Base-by-base conservation (phyloP, 1,140 invertebrate species). In the Elymnias hypermnestra region DNA sequence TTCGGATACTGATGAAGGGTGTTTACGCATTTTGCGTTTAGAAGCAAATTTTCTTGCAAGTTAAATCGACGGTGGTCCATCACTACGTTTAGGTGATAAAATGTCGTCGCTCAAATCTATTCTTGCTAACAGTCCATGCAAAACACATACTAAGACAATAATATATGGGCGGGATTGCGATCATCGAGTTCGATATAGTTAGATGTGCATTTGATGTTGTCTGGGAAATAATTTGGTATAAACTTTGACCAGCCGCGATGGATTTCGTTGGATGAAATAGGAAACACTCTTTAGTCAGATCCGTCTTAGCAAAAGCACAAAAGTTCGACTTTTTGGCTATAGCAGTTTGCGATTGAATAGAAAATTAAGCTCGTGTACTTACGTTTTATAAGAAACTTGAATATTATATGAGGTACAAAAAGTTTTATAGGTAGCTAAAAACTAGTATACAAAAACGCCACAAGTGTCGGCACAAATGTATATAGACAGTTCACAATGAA, bases 401-500 rank as follows among this genome's bases (percentile, higher is more conserved):
- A 61, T 63, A 59, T 64, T 57, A 69, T 66, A 73, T 70, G 68
- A 72, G 46, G 66, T 52, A 59, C 62, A 74, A 47, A 74, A 71
- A 63, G 39, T 69, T 60, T 39, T 50, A 64, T 70, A 74, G 66
- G n/a, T n/a, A n/a, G n/a, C n/a, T 70, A 72, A 56, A 49, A 71
- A 72, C 73, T 79, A 83, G 74, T 70, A 57, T 66, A 73, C 56
- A 77, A 53, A 75, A 57, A 81, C 74, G 66, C 57, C 79, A 83
- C 79, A 81, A 68, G 70, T 78, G 73, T 71, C 69, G 52, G 62
- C 59, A 60, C 42, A 63, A 36, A 75, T 59, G 63, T 65, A 62
- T 46, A 57, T 66, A 46, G 53, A 67, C 40, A 71, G 47, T 54
- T 64, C 54, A 67, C 31, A 63, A 65, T 54, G 52, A n/a, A 63